Evolutionary conservation across 2,113 vertebrate genomes (phyloP).

Genomic region (Pseudorasbora parva): DNA sequence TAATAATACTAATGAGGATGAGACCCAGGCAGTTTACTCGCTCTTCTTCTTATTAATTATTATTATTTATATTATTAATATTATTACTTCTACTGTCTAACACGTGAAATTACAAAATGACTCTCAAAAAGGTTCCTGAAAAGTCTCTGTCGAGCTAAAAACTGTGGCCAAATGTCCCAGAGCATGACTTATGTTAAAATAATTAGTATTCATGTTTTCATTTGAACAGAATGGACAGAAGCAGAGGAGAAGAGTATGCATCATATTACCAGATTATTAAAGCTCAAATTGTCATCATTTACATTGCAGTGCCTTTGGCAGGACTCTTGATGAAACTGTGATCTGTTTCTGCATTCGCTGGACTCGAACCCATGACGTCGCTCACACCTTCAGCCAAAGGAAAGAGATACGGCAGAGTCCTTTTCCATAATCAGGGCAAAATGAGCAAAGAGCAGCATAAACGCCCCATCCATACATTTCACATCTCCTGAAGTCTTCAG

Average conservation of each 20-base stretch:
- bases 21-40: too few species aligned
- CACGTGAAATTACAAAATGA: too few species aligned
- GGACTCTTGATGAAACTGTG: background rate
- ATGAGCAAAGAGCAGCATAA: background rate
- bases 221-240: background rate
- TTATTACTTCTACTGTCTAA: too few species aligned
- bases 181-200: background rate
- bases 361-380: background rate
- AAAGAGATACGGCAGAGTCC: background rate
- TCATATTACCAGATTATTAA: background rate
- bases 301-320: background rate
- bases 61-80: too few species aligned
- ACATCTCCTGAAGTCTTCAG: background rate
- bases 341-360: background rate
- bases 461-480: background rate
- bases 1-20: too few species aligned
- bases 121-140: too few species aligned
- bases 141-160: too few species aligned
- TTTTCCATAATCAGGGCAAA: background rate
- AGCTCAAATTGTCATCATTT: background rate
- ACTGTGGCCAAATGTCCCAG: background rate
- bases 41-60: too few species aligned
- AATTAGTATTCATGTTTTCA: too few species aligned
- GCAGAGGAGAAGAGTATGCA: too few species aligned
- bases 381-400: background rate